Evolutionary conservation across 2,888 invertebrate genomes (phyloP), one percentile per base, ranked within the genome.

Genomic region (Lasioglossum malachurum): DNA sequence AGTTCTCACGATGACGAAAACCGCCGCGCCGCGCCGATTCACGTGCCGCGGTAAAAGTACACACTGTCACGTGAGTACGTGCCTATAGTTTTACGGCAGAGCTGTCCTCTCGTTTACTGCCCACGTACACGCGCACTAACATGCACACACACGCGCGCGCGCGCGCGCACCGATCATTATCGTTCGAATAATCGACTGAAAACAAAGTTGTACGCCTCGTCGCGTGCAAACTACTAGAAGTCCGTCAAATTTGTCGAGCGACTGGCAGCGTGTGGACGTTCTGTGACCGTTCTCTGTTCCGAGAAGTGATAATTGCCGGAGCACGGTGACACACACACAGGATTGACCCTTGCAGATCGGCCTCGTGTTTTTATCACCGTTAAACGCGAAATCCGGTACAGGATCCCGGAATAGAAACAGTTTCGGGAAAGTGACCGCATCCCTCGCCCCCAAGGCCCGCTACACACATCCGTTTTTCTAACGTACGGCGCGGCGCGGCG

Each of bases 321-420:
- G 78, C 60, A 75, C 60, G 79, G 78, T 80, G 89, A 78, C 89
- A n/a, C n/a, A n/a, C n/a, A n/a, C n/a, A n/a, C n/a, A 83, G 89
- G 84, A 80, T 84, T 84, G 84, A 86, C 87, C 87, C 86, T 84
- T 82, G 57, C 77, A 44, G 76, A 76, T 75, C 78, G 88, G 73
- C 87, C 89, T 87, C 88, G 88, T 49, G 78, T 77, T 82, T 88
- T 88, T 90, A 89, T 89, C 80, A 84, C 81, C 84, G 75, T 75
- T 86, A 83, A 88, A 75, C 86, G 69, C 60, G 78, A 81, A 89
- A 89, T 89, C 86, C 86, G 86, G 89, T 84, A 64, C 31, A 35
- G 60, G 60, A n/a, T 27, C 60, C 27, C 27, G 60, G 60, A 60
- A 60, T 27, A 60, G 60, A 60, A 60, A 60, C 5, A 5, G 60